Evolutionary conservation across 1,140 invertebrate species (phyloP).

Genomic region (Micrasema minimum): DNA sequence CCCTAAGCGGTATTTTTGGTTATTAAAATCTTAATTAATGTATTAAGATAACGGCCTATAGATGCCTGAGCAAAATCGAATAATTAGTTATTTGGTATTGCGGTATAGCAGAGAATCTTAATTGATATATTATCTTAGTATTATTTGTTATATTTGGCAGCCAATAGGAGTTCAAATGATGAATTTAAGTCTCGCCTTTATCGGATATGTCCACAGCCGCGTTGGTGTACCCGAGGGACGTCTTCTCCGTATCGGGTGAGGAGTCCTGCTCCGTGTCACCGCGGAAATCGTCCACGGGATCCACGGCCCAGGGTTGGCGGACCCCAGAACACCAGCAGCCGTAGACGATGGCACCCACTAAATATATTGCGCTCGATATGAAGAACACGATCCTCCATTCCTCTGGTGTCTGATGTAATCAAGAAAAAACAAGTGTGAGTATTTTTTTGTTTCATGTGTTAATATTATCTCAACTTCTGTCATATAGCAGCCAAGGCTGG

Average conservation of each 20-base stretch:
- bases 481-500: no score
- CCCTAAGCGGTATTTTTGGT: no score
- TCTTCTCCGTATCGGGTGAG: constrained; percentile 43
- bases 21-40: no score
- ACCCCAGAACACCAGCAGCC: constrained; percentile 84
- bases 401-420: constrained; percentile 68
- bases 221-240: constrained; percentile 58
- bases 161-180: no score
- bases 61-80: no score
- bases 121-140: no score
- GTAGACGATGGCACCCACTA: constrained; percentile 82
- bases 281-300: constrained; percentile 58
- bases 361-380: constrained; percentile 81
- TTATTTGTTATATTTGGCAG: no score
- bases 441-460: no score
- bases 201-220: constrained; percentile 57
- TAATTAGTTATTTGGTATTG: no score
- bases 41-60: no score
- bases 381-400: constrained; percentile 89
- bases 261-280: constrained; percentile 49
- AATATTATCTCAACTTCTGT: no score
- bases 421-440: neutral
- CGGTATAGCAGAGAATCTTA: no score
- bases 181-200: constrained; percentile 46
- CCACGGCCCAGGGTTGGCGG: constrained; percentile 79